phyloP scores from a whole-genome alignment of 2,888 invertebrate species.

The Ichneumoninae sp. region DNA sequence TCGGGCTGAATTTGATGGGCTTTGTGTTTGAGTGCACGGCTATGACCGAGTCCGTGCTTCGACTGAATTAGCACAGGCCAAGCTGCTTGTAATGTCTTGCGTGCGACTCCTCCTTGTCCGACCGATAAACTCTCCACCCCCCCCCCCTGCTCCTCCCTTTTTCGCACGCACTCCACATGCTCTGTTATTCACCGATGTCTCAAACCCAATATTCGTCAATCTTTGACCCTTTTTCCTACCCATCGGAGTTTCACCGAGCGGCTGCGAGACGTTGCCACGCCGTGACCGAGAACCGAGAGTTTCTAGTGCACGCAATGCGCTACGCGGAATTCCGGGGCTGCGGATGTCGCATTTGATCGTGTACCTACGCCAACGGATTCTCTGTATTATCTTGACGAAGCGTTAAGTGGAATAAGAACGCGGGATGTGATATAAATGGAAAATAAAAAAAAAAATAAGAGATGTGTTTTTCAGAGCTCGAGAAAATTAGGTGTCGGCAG shows the following conservation, averaged over 20 bases:
- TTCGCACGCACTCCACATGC: conserved; percentile 33
- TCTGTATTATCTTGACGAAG: neutral
- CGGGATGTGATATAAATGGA: neutral
- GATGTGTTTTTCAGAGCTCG: neutral
- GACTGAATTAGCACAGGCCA: conserved; percentile 81
- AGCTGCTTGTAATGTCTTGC: conserved; percentile 69
- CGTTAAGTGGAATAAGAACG: neutral
- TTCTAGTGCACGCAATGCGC: neutral
- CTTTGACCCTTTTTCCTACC: neutral
- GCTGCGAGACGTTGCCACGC: neutral
- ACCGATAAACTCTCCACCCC: conserved; percentile 2
- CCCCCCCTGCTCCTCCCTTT: conserved; percentile 35
- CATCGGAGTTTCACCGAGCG: neutral
- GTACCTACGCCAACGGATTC: conserved; percentile 6
- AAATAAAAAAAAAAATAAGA: neutral
- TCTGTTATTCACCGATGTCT: neutral
- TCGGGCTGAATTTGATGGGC: conserved; percentile 31
- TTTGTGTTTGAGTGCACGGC: conserved; percentile 41
- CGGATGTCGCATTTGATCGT: neutral
- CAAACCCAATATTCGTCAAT: conserved; percentile 10
- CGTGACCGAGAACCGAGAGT: neutral
- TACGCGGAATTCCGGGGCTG: conserved; percentile 3
- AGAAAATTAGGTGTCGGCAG: neutral
- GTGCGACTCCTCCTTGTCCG: conserved; percentile 68
- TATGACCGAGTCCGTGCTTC: conserved; percentile 72